Base-by-base conservation (phyloP, 1,140 invertebrate genomes). In the Hestina assimilis region DNA sequence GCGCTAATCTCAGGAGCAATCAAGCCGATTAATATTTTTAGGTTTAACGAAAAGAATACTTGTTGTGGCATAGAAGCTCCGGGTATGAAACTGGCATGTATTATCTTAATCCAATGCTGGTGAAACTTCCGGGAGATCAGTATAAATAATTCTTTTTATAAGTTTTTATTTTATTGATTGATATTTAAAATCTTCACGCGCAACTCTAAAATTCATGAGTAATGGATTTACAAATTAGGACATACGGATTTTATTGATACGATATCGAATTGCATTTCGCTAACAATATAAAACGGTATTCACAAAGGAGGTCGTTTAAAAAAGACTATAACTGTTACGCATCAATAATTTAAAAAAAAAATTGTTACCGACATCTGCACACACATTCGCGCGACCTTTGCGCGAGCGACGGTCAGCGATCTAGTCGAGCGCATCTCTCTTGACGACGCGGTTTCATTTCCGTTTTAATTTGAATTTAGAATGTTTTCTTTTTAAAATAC, bases 331-430 rank as follows among this genome's bases (percentile, higher is more conserved):
- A 55, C 51, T 55, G 51, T 55, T 47, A 14, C 26, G 12, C 23
- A 41, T 47, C 31, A 40, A 28, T 41, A 33, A 28, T 29, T 28
- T 24, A 46, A 26, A 55, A 62, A 38, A 33, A 60, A 73, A 75
- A 72, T 55, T 62, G 73, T 76, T 68, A 50, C 38, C 31, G 31
- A 58, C 66, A 60, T 59, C 70, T 75, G 73, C 43, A 29, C 53
- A 62, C 59, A 61, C 64, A 72, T 67, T 70, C 63, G 63, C 61
- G 60, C 55, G 64, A 66, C 63, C 58, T 56, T 60, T 68, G 66
- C 66, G 71, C 67, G 48, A 51, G 64, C 62, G 67, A 52, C 64
- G 66, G 66, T 61, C 71, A 65, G 59, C 46, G 15, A 38, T 55
- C 56, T 59, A 60, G 63, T 62, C 60, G 65, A 48, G 65, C 59